Evolutionary conservation across 2,113 vertebrate genomes (phyloP).

Genomic region (Delphinapterus leucas): DNA sequence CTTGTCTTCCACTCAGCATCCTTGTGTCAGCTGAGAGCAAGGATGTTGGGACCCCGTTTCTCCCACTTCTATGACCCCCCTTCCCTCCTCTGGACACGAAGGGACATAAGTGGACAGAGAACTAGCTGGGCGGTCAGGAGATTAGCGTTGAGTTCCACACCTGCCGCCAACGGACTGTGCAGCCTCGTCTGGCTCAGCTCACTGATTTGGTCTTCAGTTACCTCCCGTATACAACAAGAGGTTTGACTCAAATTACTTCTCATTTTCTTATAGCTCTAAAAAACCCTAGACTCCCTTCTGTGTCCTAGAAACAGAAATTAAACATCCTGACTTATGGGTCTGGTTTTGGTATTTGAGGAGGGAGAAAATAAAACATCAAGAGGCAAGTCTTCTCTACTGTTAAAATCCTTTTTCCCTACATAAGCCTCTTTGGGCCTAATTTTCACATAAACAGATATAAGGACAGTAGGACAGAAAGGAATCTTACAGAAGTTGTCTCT

Average conservation of each 20-base stretch:
- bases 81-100: neutral
- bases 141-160: neutral
- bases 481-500: neutral
- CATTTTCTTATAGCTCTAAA: slow-evolving; percentile 10
- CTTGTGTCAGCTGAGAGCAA: neutral
- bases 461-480: neutral
- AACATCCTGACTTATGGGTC: neutral
- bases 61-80: neutral
- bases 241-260: neutral
- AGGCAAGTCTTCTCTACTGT: neutral
- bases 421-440: slow-evolving; percentile 38
- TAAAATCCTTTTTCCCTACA: neutral
- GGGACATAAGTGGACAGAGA: neutral
- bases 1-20: neutral
- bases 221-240: neutral
- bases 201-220: neutral
- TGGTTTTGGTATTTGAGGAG: slow-evolving; percentile 39
- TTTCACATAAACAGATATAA: neutral
- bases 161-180: neutral
- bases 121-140: neutral
- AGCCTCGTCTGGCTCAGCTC: neutral
- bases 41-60: neutral
- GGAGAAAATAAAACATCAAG: slow-evolving; percentile 43
- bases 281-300: slow-evolving; percentile 26
- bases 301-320: slow-evolving; percentile 58